Evolutionary conservation across 2,888 invertebrate species (phyloP).

Genomic region (Drosophila colorata): DNA sequence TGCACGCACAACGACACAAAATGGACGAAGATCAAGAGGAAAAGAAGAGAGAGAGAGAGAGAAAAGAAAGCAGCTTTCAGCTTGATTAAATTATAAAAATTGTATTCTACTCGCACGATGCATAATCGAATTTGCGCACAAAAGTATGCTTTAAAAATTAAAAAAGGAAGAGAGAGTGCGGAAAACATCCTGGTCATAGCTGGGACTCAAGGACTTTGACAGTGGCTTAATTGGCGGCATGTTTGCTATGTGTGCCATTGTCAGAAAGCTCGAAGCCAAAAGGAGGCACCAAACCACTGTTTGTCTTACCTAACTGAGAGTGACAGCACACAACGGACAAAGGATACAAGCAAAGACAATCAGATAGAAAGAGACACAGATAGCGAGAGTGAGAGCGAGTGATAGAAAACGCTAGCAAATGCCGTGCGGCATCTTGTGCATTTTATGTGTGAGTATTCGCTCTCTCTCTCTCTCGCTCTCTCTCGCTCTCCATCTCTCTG

Average conservation of each 20-base stretch:
- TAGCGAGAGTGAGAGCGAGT: neutral
- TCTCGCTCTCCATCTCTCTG: neutral
- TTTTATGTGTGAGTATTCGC: conserved; percentile 4
- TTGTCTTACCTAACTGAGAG: conserved; percentile 51
- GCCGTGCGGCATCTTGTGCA: conserved; percentile 40
- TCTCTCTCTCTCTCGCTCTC: conserved; percentile 1
- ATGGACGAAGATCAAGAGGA: conserved; percentile 32
- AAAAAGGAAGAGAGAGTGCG: neutral
- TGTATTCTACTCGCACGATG: conserved; percentile 63
- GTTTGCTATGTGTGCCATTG: conserved; percentile 38
- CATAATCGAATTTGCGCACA: conserved; percentile 52
- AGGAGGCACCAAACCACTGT: conserved; percentile 24
- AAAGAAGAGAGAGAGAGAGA: neutral
- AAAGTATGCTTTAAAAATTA: conserved; percentile 28
- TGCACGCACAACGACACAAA: conserved; percentile 36
- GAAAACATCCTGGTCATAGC: conserved; percentile 3
- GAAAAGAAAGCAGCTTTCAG: conserved; percentile 45
- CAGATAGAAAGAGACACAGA: conserved; percentile 1
- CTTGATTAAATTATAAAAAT: conserved; percentile 82
- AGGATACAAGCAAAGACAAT: conserved; percentile 27
- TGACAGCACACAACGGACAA: conserved; percentile 41
- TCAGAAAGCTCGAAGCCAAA: conserved; percentile 30
- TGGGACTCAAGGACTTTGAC: conserved; percentile 24
- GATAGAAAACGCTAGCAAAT: conserved; percentile 8
- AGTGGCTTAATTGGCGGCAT: conserved; percentile 57